Conservation (phyloP, 1,140 invertebrate species). For the Pygmarrhopalites habei region DNA sequence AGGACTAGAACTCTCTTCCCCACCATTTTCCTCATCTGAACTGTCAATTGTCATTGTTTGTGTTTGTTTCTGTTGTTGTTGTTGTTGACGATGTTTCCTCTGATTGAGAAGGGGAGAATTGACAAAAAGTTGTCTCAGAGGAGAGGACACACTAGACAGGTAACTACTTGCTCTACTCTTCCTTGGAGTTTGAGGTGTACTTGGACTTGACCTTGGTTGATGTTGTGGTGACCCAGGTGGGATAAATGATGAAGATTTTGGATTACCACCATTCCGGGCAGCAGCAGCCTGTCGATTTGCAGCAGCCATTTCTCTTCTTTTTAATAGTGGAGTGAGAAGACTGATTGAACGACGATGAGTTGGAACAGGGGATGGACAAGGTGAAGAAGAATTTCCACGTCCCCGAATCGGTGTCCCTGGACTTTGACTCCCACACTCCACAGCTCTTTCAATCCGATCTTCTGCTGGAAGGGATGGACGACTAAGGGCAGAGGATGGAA, state of each 20-base stretch:
- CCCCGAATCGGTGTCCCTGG: too few relatives aligned
- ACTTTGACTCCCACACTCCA: conserved; percentile 1
- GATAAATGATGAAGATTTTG: conserved; percentile 27
- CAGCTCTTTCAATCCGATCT: conserved; percentile 29
- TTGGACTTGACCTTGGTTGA: conserved; percentile 25
- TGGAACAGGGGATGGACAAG: conserved; percentile 26
- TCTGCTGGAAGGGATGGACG: conserved; percentile 4
- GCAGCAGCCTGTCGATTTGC: not conserved
- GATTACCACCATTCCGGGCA: conserved; percentile 10
- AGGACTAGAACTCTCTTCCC: conserved; percentile 1
- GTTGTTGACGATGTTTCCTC: not conserved
- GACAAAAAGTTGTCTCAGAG: conserved; percentile 35
- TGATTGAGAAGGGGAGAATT: conserved; percentile 30
- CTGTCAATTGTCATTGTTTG: conserved; percentile 27
- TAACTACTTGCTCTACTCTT: conserved; percentile 25
- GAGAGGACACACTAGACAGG: conserved; percentile 32
- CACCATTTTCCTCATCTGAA: conserved; percentile 31
- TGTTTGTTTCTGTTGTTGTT: conserved; percentile 1
- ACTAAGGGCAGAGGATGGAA: not conserved
- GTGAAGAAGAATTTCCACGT: not conserved
- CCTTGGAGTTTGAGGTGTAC: conserved; percentile 25
- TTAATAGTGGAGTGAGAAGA: conserved; percentile 29
- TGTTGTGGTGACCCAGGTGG: conserved; percentile 35
- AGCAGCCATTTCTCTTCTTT: conserved; percentile 25
- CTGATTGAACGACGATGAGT: conserved; percentile 32